Evolutionary conservation across 1,140 invertebrate species (phyloP).

Genomic region (Varroa destructor): DNA sequence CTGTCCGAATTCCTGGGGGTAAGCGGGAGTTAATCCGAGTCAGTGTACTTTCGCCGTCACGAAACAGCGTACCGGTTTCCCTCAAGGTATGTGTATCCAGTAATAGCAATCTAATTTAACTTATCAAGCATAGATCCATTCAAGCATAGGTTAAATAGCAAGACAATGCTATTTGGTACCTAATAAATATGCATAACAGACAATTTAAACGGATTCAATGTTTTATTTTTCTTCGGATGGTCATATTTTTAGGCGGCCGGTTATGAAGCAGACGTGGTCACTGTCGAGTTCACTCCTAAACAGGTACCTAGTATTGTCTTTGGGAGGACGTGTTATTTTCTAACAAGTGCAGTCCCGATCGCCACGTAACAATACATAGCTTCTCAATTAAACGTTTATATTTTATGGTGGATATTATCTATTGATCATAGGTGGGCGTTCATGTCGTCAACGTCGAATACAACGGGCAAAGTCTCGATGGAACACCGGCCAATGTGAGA

Average conservation of each 20-base stretch:
- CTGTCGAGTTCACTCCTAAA: constrained; percentile 71
- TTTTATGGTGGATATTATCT: constrained; percentile 6
- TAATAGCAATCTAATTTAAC: constrained; percentile 12
- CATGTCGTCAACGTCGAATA: constrained; percentile 79
- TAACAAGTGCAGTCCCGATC: too few species aligned
- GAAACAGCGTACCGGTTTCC: constrained; percentile 18
- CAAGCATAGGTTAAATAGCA: too few species aligned
- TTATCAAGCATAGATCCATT: too few species aligned
- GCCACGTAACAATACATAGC: not conserved
- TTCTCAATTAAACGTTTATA: not conserved
- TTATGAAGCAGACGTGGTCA: constrained; percentile 56
- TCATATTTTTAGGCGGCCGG: constrained; percentile 50
- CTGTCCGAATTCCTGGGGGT: constrained; percentile 66
- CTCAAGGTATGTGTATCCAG: not conserved
- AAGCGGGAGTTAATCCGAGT: constrained; percentile 45
- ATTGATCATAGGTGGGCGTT: constrained; percentile 45
- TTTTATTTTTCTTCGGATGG: constrained; percentile 35
- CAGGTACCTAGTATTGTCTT: constrained; percentile 51
- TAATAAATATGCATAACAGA: not conserved
- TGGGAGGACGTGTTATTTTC: too few species aligned
- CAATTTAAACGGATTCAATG: constrained; percentile 29
- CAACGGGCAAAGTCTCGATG: constrained; percentile 72
- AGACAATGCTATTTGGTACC: not conserved
- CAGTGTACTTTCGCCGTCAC: not conserved
- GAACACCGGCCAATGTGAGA: constrained; percentile 80